These are phyloP conservation scores for Nudaria mundana DNA, from an alignment of 2,888 invertebrate species.

Conservation along the genomic window DNA sequence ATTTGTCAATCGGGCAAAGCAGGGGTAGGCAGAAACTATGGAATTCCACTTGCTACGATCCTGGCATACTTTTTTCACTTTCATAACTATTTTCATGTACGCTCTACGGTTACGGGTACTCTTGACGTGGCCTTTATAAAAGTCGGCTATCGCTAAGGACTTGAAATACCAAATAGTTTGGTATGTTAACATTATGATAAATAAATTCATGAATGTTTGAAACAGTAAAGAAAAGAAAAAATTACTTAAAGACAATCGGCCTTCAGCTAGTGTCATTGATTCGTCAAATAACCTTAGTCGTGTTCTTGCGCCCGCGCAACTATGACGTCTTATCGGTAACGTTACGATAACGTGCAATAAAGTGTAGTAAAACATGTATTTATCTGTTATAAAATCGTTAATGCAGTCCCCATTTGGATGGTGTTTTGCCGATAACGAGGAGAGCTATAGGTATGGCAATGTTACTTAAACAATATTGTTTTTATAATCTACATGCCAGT, in stretches of 20 bases:
- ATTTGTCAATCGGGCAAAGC: too few relatives aligned
- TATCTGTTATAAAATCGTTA: slow-evolving; percentile 34
- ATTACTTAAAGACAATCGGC: background rate
- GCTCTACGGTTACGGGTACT: too few relatives aligned
- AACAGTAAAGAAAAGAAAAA: background rate
- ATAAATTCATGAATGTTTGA: too few relatives aligned
- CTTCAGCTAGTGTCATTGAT: too few relatives aligned
- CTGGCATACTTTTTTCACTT: too few relatives aligned
- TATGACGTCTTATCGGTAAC: slow-evolving; percentile 19
- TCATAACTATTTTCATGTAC: too few relatives aligned
- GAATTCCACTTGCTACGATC: too few relatives aligned
- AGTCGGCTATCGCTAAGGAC: too few relatives aligned
- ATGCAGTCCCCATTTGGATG: slow-evolving; percentile 58
- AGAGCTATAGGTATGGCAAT: slow-evolving; percentile 36
- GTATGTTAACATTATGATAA: too few relatives aligned
- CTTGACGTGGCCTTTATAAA: too few relatives aligned
- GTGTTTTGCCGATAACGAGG: slow-evolving; percentile 53
- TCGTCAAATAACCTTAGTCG: slow-evolving; percentile 22
- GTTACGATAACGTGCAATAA: slow-evolving; percentile 14
- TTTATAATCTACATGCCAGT: background rate
- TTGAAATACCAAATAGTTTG: too few relatives aligned
- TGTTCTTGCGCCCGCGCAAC: slow-evolving; percentile 19
- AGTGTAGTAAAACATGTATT: slow-evolving; percentile 31
- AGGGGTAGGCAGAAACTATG: too few relatives aligned
- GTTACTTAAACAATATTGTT: background rate